phyloP scores from a whole-genome alignment of 2,113 vertebrate species.

The Steatornis caripensis region DNA sequence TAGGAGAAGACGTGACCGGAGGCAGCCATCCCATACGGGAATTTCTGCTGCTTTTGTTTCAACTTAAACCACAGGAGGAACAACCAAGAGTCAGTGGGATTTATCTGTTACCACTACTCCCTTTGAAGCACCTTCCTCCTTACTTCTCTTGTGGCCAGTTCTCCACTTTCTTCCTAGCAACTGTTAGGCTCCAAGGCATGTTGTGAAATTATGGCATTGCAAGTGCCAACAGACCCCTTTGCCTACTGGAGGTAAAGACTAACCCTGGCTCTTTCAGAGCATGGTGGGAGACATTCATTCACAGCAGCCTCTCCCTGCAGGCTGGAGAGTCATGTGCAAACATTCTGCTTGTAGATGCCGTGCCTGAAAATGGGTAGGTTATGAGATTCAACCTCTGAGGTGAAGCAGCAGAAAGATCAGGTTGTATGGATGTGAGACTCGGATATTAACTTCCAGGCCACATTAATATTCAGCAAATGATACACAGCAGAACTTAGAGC shows the following conservation, averaged over 20 bases:
- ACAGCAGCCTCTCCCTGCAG: neutral
- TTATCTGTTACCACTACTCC: neutral
- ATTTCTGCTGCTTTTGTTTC: neutral
- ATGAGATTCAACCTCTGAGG: neutral
- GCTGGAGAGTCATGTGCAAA: neutral
- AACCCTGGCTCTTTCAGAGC: neutral
- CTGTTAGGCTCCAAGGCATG: neutral
- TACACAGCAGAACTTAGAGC: neutral
- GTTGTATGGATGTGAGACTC: neutral
- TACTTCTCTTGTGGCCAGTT: neutral
- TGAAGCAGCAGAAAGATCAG: neutral
- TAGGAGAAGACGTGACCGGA: neutral
- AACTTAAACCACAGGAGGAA: neutral
- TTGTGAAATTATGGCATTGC: neutral
- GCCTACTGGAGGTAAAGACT: neutral
- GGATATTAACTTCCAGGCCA: neutral
- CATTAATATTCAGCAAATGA: neutral
- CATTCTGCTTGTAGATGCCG: neutral
- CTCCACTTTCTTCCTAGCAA: neutral
- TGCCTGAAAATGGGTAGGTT: neutral
- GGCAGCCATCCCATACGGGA: neutral
- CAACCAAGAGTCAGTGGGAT: neutral
- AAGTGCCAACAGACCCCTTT: neutral
- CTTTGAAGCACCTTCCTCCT: neutral
- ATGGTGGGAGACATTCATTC: neutral